Evolutionary conservation across 2,797 vertebrate genomes (phyloP), one percentile per base, ranked within the genome.

Genomic region (Hydrolagus colliei): DNA sequence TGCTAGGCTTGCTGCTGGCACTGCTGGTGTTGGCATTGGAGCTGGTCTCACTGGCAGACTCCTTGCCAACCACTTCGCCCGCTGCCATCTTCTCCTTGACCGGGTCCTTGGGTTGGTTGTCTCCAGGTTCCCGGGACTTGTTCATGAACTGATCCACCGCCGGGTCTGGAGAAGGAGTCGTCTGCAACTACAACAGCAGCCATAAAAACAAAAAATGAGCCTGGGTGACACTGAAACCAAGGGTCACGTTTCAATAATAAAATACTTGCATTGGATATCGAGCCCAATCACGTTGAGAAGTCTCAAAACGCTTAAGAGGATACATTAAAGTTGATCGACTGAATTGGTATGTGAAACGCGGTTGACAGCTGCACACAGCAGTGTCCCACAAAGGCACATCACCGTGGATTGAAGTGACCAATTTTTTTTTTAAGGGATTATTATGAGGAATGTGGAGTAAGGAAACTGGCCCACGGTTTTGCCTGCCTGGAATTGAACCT

Each of bases 161-260:
- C 87, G 95, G 90, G 87, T 99, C 97, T 89, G 95, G 92, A 89
- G 95, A 95, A 87, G 96, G 95, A 93, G 95, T 98, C 35, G 97
- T 93, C 92, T 98, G 98, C 95, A 99, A 97, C 97, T 99, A 90
- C 65, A 91, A 88, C 79, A 41, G 12, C 9, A 20, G 63, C 73
- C 75, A 9, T 82, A 87, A 71, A 73, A 78, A n/a, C 73, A 16
- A 6, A 67, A 65, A 27, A 63, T 65, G 35, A 41, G 71, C 4
- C 41, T 84, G 41, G 41, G 41, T 68, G 71, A 41, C 35, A 84
- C 32, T 67, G 27, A 41, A 71, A 68, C 16, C 11, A 84, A 52
- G 41, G 41, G 41, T 52, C 41, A 52, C 6, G 41, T 52, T 6
- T 27, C 27, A 27, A 71, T 18, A 61, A 20, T 16, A 74, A 77